Conservation (phyloP, 2,113 vertebrate genomes). For the Charadrius vociferus region DNA sequence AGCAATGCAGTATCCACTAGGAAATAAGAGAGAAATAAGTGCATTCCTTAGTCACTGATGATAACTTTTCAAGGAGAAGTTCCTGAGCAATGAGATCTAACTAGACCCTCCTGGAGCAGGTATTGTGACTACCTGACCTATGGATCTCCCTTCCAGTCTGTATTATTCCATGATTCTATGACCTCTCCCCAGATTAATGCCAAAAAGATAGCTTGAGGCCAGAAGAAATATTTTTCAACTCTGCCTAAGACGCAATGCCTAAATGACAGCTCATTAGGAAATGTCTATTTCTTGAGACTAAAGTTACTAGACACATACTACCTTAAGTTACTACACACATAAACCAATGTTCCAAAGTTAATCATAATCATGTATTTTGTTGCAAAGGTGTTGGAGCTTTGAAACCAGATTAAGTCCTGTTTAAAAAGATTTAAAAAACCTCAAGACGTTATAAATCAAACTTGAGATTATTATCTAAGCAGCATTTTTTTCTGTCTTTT, state of each 20-base stretch:
- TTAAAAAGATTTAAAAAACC: constrained; percentile 32
- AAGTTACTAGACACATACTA: neutral
- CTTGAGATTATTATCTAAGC: constrained; percentile 47
- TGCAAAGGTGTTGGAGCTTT: constrained; percentile 48
- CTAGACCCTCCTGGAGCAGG: neutral
- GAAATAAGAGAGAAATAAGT: neutral
- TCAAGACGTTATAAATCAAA: constrained; percentile 30
- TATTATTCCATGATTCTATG: neutral
- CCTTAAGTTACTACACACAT: neutral
- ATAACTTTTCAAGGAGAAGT: neutral
- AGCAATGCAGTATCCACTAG: neutral
- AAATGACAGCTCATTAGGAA: neutral
- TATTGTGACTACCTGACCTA: neutral
- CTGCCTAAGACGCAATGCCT: neutral
- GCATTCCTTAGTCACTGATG: neutral
- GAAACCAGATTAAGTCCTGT: constrained; percentile 55
- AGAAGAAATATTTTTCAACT: neutral
- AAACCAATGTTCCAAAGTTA: constrained; percentile 50
- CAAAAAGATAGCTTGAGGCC: neutral
- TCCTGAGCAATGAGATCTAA: neutral
- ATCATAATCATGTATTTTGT: constrained; percentile 49
- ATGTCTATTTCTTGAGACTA: neutral
- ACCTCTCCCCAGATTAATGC: neutral
- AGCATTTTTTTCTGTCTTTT: neutral
- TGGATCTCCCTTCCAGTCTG: neutral